phyloP scores from a whole-genome alignment of 2,113 vertebrate species.

The Steatornis caripensis region DNA sequence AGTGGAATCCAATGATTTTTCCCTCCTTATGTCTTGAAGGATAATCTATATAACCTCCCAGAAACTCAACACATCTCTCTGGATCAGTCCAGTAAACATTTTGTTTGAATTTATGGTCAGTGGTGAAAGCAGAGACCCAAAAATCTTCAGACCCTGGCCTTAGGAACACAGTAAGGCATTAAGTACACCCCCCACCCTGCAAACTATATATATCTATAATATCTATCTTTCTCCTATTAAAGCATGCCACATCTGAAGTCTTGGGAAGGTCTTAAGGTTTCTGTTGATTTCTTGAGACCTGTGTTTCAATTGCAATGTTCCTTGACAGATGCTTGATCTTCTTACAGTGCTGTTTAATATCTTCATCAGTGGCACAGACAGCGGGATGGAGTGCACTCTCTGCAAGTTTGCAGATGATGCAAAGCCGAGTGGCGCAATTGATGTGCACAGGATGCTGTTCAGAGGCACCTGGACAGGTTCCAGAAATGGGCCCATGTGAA shows the following conservation, averaged over 20 bases:
- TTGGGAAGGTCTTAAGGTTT: neutral
- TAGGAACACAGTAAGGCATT: neutral
- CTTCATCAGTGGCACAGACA: neutral
- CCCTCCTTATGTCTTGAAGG: neutral
- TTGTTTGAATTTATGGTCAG: neutral
- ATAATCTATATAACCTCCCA: neutral
- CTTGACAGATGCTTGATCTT: neutral
- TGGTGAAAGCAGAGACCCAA: neutral
- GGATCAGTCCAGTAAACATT: neutral
- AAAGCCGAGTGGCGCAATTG: too few relatives aligned
- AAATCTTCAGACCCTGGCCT: neutral
- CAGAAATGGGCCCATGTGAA: too few relatives aligned
- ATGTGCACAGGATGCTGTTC: too few relatives aligned
- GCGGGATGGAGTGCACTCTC: fast-evolving
- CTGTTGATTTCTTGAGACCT: neutral
- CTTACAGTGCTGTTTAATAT: neutral
- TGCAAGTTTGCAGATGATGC: too few relatives aligned
- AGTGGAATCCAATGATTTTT: neutral
- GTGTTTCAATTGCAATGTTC: neutral
- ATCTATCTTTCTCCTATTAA: neutral
- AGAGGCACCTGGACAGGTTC: too few relatives aligned
- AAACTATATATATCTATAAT: neutral
- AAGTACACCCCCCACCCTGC: neutral
- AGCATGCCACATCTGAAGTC: neutral
- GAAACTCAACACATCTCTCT: neutral